These are phyloP conservation scores for Austrofundulus limnaeus DNA, from an alignment of 2,113 vertebrate species.

Conservation along the genomic window DNA sequence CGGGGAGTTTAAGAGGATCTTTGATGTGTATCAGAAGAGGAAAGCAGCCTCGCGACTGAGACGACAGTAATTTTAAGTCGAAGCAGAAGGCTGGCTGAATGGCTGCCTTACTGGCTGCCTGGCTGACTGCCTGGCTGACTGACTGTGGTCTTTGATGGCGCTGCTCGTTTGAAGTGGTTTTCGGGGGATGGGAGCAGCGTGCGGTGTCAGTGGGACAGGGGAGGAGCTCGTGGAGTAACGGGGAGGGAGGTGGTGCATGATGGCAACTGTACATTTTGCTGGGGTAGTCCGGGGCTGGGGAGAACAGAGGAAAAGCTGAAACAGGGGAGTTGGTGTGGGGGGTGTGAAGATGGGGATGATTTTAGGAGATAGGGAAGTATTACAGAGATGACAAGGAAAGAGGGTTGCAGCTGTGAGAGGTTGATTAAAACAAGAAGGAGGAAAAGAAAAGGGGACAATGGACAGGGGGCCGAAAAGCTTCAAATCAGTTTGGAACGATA, in stretches of 20 bases:
- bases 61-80: conserved; percentile 82
- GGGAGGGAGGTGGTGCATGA: conserved; percentile 33
- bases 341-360: conserved; percentile 11
- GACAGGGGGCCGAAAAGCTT: conserved; percentile 19
- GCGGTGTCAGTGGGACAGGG: conserved; percentile 82
- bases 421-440: neutral
- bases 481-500: conserved; percentile 13
- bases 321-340: conserved; percentile 10
- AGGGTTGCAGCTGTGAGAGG: conserved; percentile 2
- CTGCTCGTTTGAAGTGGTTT: conserved; percentile 83
- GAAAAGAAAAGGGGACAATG: neutral
- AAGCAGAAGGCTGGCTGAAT: conserved; percentile 81
- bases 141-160: conserved; percentile 79
- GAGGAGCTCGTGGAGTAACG: conserved; percentile 46
- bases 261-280: conserved; percentile 60
- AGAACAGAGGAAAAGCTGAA: conserved; percentile 27
- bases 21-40: conserved; percentile 83
- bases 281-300: conserved; percentile 34
- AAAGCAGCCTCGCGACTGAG: conserved; percentile 77
- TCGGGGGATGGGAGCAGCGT: conserved; percentile 80
- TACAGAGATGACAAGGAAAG: neutral
- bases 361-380: neutral
- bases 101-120: conserved; percentile 69
- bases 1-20: conserved; percentile 79
- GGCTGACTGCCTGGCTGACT: conserved; percentile 72